These are phyloP conservation scores for Amblyteles armatorius DNA, from an alignment of 2,888 invertebrate genomes.

Conservation along the genomic window DNA sequence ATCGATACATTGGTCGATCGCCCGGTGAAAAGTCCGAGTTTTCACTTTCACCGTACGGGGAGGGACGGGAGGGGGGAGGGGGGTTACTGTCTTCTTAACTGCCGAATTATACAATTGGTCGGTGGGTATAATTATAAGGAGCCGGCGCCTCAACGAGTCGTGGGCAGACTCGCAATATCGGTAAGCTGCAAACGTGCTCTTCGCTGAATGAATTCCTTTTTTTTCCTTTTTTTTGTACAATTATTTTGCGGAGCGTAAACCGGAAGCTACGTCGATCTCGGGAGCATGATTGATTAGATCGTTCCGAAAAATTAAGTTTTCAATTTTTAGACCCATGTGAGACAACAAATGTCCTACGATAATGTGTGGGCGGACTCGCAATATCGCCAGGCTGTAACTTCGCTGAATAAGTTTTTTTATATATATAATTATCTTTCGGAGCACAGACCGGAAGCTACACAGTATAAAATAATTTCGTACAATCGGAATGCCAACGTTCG, in stretches of 20 bases:
- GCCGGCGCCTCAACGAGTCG: not conserved
- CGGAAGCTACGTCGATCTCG: not conserved
- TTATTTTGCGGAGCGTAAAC: not conserved
- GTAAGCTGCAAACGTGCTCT: not conserved
- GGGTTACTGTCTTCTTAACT: not conserved
- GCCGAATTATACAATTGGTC: constrained; percentile 16
- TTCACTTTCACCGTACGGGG: constrained; percentile 31
- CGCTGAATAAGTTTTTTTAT: not conserved
- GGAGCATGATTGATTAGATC: not conserved
- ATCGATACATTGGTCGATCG: not conserved
- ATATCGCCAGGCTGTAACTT: not conserved
- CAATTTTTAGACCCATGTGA: too few species aligned
- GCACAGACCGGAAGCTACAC: constrained; percentile 12
- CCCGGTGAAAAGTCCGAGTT: constrained; percentile 27
- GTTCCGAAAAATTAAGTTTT: too few species aligned
- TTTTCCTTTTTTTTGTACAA: not conserved
- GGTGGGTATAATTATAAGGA: not conserved
- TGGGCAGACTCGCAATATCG: not conserved
- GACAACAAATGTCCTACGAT: not conserved
- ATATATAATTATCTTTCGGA: not conserved
- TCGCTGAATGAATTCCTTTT: not conserved
- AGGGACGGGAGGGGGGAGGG: not conserved
- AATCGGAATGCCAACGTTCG: too few species aligned
- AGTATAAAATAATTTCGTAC: too few species aligned
- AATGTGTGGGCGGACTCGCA: not conserved